phyloP scores from a whole-genome alignment of 2,113 vertebrate genomes.

The Callospermophilus lateralis region DNA sequence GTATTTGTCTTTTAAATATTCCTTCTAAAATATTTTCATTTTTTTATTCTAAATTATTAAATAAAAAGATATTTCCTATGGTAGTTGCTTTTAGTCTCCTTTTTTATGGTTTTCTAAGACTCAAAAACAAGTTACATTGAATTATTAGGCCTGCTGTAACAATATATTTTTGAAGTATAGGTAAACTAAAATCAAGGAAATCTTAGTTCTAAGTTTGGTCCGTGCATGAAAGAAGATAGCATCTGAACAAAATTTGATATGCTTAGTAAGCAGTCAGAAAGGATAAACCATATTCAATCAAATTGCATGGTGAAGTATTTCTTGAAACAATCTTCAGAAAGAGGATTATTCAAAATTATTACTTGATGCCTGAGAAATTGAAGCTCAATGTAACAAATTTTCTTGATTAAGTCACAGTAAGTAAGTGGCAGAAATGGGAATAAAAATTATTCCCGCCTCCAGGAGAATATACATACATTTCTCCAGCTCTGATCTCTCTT shows the following conservation, averaged over 20 bases:
- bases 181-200: neutral
- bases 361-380: neutral
- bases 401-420: neutral
- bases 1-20: slow-evolving; percentile 12
- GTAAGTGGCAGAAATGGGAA: neutral
- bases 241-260: neutral
- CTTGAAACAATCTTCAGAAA: neutral
- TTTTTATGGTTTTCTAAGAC: neutral
- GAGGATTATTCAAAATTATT: neutral
- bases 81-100: neutral
- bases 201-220: neutral
- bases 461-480: neutral
- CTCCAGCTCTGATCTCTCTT: neutral
- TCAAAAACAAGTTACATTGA: neutral
- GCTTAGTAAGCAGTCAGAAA: neutral
- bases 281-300: neutral
- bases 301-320: slow-evolving; percentile 24
- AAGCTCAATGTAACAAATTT: neutral
- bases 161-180: slow-evolving; percentile 6
- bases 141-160: neutral
- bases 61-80: neutral
- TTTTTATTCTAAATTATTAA: slow-evolving; percentile 29
- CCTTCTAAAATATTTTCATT: slow-evolving; percentile 19
- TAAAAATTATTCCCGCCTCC: neutral
- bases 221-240: neutral